A percentile compares a stretch with the other conserved stretches of the same genome.
These are phyloP conservation scores for Halocaridina rubra DNA, from an alignment of 2,888 invertebrate species.

Conservation along the genomic window DNA sequence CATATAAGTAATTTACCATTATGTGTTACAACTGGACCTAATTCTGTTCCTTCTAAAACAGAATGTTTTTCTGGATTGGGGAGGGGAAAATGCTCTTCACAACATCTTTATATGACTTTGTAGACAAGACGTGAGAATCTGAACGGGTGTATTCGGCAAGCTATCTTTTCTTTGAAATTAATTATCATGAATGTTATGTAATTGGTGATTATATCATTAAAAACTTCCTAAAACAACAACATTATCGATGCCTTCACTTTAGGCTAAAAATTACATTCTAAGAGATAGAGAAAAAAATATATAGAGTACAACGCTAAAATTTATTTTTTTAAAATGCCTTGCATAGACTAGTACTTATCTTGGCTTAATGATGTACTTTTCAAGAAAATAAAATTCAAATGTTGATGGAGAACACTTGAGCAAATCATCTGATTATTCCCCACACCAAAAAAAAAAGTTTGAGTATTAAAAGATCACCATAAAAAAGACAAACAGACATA, in stretches of 20 bases:
- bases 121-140: conserved; percentile 57
- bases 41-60: conserved; percentile 40
- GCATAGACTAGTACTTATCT: conserved; percentile 59
- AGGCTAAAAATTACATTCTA: conserved; percentile 56
- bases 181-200: conserved; percentile 44
- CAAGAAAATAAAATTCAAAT: conserved; percentile 45
- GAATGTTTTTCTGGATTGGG: conserved; percentile 26
- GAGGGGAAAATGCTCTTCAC: conserved; percentile 49
- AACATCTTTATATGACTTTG: conserved; percentile 49
- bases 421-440: conserved; percentile 59
- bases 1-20: too few species aligned
- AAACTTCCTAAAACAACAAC: conserved; percentile 56
- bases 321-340: conserved; percentile 59
- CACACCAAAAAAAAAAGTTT: conserved; percentile 56
- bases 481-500: conserved; percentile 48
- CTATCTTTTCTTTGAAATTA: too few species aligned
- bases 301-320: conserved; percentile 56
- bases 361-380: conserved; percentile 54
- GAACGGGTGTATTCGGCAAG: conserved; percentile 58
- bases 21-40: conserved; percentile 21
- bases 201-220: conserved; percentile 46
- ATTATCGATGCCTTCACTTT: conserved; percentile 55
- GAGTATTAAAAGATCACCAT: conserved; percentile 58
- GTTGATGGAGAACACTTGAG: conserved; percentile 51
- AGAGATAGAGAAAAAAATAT: conserved; percentile 49